phyloP scores from a whole-genome alignment of 2,797 vertebrate genomes.

The Gymnopithys bicolor region DNA sequence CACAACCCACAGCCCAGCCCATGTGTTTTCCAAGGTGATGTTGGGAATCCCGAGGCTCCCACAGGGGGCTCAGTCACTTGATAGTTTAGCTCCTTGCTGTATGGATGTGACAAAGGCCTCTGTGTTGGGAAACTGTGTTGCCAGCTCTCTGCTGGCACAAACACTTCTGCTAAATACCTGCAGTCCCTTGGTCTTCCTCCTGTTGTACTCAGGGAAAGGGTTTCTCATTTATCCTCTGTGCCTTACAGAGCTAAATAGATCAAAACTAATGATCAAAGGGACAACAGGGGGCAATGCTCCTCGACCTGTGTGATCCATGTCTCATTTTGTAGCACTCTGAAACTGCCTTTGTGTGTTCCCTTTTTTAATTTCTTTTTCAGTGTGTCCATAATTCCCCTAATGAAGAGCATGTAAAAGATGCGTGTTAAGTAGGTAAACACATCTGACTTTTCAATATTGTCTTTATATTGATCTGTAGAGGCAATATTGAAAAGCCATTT shows the following conservation, averaged over 20 bases:
- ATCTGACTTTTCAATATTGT: background rate
- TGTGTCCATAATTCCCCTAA: background rate
- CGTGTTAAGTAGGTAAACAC: background rate
- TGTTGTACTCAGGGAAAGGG: background rate
- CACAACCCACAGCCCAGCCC: accelerated
- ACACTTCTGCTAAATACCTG: accelerated
- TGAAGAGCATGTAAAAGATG: background rate
- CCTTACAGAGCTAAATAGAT: background rate
- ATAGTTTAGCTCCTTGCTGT: background rate
- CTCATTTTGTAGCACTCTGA: background rate
- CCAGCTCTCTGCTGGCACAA: background rate
- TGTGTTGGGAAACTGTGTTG: background rate
- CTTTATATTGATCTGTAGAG: background rate
- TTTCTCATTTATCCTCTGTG: background rate
- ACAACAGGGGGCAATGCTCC: accelerated
- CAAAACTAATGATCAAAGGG: background rate
- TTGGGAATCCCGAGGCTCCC: accelerated
- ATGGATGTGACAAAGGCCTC: background rate
- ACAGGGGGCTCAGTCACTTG: accelerated
- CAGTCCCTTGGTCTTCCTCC: background rate
- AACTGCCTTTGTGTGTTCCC: background rate
- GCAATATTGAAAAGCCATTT: background rate
- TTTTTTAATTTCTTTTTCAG: background rate
- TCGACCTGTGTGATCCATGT: background rate
- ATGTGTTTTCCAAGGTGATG: accelerated